These are phyloP conservation scores for Andrena bucephala DNA, from an alignment of 2,888 invertebrate genomes.

Conservation along the genomic window DNA sequence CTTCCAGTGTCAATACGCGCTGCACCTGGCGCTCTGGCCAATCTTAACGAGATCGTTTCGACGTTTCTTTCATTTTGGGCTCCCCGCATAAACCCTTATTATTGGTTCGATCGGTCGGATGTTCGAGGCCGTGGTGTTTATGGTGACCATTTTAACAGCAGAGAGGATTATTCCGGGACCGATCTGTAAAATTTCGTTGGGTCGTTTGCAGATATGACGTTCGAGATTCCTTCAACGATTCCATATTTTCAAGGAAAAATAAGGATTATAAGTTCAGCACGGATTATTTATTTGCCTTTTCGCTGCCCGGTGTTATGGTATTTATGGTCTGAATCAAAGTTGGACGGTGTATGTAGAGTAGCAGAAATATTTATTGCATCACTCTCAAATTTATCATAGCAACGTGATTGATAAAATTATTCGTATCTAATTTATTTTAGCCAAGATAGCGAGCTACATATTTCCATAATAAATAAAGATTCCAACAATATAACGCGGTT, in stretches of 20 bases:
- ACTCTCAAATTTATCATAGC: too few species aligned
- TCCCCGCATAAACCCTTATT: conserved; percentile 37
- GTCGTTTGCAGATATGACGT: neutral
- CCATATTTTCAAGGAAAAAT: neutral
- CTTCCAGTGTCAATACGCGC: conserved; percentile 63
- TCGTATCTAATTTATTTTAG: too few species aligned
- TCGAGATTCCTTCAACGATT: neutral
- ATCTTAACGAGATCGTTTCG: conserved; percentile 63
- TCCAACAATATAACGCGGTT: too few species aligned
- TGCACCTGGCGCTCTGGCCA: conserved; percentile 57
- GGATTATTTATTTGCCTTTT: neutral
- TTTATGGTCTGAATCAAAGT: neutral
- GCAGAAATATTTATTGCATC: too few species aligned
- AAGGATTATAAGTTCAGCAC: neutral
- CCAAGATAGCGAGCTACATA: too few species aligned
- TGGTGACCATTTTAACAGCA: neutral
- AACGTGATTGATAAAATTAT: too few species aligned
- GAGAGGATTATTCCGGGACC: neutral
- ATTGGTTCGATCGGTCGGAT: conserved; percentile 1
- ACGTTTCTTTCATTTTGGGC: conserved; percentile 44
- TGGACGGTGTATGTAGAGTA: neutral
- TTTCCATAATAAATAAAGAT: too few species aligned
- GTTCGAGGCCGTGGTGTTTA: conserved; percentile 1
- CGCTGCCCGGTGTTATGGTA: neutral
- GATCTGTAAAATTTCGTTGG: too few species aligned